Conservation (phyloP, 2,888 invertebrate genomes). For the Ceraclea dissimilis region DNA sequence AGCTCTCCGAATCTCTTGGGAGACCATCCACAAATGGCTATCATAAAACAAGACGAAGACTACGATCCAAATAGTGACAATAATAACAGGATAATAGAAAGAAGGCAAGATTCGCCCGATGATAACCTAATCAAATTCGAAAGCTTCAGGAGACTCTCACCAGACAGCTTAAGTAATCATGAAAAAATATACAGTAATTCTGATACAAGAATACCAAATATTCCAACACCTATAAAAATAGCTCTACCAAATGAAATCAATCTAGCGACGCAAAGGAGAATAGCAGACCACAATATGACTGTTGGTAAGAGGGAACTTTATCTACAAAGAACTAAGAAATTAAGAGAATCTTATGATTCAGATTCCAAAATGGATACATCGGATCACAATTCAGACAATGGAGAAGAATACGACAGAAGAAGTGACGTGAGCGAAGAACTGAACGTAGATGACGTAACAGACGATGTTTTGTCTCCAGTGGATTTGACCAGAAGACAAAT, state of each 20-base stretch:
- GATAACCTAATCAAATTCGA: constrained; percentile 20
- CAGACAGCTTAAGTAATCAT: constrained; percentile 13
- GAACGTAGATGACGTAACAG: constrained; percentile 38
- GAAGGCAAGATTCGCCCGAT: constrained; percentile 16
- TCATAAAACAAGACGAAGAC: constrained; percentile 6
- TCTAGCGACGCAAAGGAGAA: constrained; percentile 20
- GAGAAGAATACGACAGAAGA: constrained; percentile 31
- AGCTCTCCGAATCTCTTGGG: constrained; percentile 18
- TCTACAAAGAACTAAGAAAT: constrained; percentile 32
- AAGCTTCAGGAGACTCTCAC: constrained; percentile 22
- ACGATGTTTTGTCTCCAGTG: constrained; percentile 38
- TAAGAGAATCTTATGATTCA: constrained; percentile 30
- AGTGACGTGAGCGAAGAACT: constrained; percentile 32
- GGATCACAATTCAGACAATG: constrained; percentile 14
- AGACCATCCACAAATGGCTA: constrained; percentile 7
- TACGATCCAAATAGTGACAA: constrained; percentile 16
- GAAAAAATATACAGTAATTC: constrained; percentile 12
- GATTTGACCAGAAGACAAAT: constrained; percentile 35
- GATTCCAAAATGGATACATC: constrained; percentile 20
- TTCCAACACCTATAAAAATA: constrained; percentile 17
- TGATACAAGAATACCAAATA: constrained; percentile 16
- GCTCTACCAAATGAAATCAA: constrained; percentile 18
- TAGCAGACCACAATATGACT: constrained; percentile 9
- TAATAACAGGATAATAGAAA: constrained; percentile 19
- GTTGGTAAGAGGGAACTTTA: constrained; percentile 28